phyloP scores from a whole-genome alignment of 2,113 vertebrate genomes.

The Hirundichthys speculiger region DNA sequence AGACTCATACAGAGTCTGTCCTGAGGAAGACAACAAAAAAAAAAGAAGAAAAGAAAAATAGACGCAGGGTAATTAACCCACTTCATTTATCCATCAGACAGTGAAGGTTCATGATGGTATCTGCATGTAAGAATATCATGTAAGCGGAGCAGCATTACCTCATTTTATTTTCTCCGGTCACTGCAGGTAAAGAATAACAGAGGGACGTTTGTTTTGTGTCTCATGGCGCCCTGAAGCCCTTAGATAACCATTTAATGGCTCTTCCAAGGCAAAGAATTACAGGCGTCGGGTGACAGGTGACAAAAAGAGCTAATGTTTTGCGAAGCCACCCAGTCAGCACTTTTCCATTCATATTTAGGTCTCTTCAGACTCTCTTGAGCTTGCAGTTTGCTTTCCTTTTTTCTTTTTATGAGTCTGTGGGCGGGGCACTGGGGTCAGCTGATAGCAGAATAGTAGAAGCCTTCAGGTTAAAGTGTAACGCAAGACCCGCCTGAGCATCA shows the following conservation, averaged over 20 bases:
- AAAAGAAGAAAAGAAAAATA: conserved; percentile 47
- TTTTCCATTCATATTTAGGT: conserved; percentile 53
- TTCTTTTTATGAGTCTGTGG: conserved; percentile 12
- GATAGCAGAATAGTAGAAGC: conserved; percentile 21
- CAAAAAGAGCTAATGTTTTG: conserved; percentile 53
- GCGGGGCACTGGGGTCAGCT: conserved; percentile 21
- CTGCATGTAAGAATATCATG: conserved; percentile 40
- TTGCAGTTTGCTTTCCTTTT: conserved; percentile 1
- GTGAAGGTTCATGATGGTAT: conserved; percentile 53
- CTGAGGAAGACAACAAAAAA: conserved; percentile 43
- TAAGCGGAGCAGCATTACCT: conserved; percentile 73
- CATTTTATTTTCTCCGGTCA: conserved; percentile 53
- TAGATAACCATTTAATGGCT: conserved; percentile 56
- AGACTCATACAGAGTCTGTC: conserved; percentile 1
- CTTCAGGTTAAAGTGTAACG: conserved; percentile 25
- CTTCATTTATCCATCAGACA: conserved; percentile 58
- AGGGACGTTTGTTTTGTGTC: conserved; percentile 63
- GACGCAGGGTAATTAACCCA: conserved; percentile 24
- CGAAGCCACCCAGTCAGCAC: conserved; percentile 57
- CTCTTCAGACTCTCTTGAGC: conserved; percentile 34
- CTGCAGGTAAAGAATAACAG: conserved; percentile 60
- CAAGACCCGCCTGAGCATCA: conserved; percentile 2
- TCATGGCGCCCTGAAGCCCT: conserved; percentile 36
- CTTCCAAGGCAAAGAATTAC: conserved; percentile 40
- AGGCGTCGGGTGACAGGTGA: conserved; percentile 63